Conservation (phyloP, 1,140 invertebrate species). For the Vanessa atalanta region DNA sequence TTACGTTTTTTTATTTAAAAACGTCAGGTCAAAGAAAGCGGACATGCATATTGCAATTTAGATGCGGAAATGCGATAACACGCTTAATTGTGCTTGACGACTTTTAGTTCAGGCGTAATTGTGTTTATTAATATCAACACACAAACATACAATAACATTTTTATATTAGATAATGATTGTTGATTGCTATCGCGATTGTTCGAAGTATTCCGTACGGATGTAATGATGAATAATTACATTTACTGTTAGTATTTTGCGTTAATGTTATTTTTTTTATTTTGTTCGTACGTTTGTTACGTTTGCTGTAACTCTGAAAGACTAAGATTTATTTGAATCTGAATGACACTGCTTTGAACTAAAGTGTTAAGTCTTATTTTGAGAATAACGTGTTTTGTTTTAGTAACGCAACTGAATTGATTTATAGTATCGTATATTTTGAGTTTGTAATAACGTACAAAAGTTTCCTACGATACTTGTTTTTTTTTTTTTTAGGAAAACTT, state of each 20-base stretch:
- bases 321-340: too few species aligned
- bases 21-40: conserved; percentile 46
- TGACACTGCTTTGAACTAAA: too few species aligned
- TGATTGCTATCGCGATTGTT: conserved; percentile 35
- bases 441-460: too few species aligned
- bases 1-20: neutral
- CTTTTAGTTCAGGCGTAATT: conserved; percentile 43
- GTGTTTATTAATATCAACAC: conserved; percentile 37
- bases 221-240: conserved; percentile 30
- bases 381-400: too few species aligned
- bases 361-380: too few species aligned
- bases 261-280: neutral
- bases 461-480: too few species aligned
- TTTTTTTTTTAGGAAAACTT: too few species aligned
- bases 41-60: conserved; percentile 71
- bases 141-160: conserved; percentile 37
- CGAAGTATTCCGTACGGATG: conserved; percentile 19
- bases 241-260: conserved; percentile 13
- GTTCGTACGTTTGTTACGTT: neutral
- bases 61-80: conserved; percentile 64
- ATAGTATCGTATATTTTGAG: too few species aligned
- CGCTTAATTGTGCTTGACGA: conserved; percentile 65
- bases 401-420: too few species aligned
- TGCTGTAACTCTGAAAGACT: neutral
- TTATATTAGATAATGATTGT: conserved; percentile 34